Percentiles rank a stretch among this genome's conserved stretches.
phyloP scores from a whole-genome alignment of 2,888 invertebrate genomes.

The Dione vanillae region DNA sequence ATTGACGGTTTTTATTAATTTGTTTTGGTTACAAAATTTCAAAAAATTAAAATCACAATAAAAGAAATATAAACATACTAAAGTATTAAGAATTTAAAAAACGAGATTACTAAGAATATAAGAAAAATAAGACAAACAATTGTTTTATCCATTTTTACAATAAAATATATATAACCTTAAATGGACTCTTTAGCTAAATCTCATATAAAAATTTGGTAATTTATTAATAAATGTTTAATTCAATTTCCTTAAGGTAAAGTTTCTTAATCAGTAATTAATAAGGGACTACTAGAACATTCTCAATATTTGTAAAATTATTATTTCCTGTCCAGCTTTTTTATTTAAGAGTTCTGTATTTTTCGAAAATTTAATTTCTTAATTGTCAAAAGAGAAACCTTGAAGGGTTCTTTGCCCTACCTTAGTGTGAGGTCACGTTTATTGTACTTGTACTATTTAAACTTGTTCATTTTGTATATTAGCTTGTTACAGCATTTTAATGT shows the following conservation, averaged over 20 bases:
- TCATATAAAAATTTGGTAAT: no score
- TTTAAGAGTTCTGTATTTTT: background rate
- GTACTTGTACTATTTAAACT: background rate
- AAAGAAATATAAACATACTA: no score
- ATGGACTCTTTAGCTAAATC: no score
- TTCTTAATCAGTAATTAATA: background rate
- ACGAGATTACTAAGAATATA: no score
- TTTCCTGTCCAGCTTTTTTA: background rate
- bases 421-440: background rate
- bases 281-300: background rate
- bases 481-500: background rate
- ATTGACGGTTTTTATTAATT: no score
- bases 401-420: conserved; percentile 14
- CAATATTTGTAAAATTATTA: background rate
- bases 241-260: conserved; percentile 5
- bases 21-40: no score
- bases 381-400: background rate
- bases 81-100: no score
- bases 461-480: background rate
- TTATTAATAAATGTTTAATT: no score
- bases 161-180: no score
- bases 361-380: background rate
- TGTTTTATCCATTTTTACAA: no score
- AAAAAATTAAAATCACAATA: no score
- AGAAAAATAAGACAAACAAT: no score